phyloP scores from a whole-genome alignment of 2,113 vertebrate genomes.

The Callionymus lyra region DNA sequence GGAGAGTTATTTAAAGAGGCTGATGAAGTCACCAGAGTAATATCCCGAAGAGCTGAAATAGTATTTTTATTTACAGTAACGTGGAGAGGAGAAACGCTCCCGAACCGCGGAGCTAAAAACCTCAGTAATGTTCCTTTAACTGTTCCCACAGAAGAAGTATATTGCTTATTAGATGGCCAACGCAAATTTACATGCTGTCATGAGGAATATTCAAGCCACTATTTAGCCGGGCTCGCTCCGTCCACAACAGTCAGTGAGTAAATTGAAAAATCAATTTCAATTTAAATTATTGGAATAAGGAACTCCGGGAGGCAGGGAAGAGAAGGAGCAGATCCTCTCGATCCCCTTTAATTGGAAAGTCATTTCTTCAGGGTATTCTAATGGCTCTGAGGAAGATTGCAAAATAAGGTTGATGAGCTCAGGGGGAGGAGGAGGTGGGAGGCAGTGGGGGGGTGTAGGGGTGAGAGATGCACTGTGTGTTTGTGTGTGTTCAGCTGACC shows the following conservation, averaged over 20 bases:
- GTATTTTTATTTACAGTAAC: too few relatives aligned
- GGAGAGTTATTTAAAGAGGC: too few relatives aligned
- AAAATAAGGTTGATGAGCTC: conserved; percentile 98
- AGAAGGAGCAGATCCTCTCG: conserved; percentile 74
- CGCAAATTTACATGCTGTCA: conserved; percentile 82
- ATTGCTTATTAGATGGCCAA: conserved; percentile 52
- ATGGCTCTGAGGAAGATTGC: conserved; percentile 99
- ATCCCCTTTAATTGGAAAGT: conserved; percentile 99
- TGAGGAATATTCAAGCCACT: conserved; percentile 84
- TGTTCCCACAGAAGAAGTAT: conserved; percentile 67
- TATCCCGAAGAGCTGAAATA: too few relatives aligned
- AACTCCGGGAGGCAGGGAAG: conserved; percentile 95
- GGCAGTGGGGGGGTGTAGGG: too few relatives aligned
- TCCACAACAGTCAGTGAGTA: conserved; percentile 92
- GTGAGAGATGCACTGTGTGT: conserved; percentile 72
- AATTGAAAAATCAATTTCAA: conserved; percentile 99
- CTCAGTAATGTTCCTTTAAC: conserved; percentile 1
- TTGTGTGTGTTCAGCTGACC: conserved; percentile 35
- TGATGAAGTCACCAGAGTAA: too few relatives aligned
- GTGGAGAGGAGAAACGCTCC: too few relatives aligned
- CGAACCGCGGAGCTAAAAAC: too few relatives aligned
- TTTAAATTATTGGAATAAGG: conserved; percentile 99
- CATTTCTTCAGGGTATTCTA: conserved; percentile 99
- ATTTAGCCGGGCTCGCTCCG: conserved; percentile 82
- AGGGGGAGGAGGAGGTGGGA: conserved; percentile 88